Conservation (phyloP, 2,888 invertebrate species). For the Idaea aversata region DNA sequence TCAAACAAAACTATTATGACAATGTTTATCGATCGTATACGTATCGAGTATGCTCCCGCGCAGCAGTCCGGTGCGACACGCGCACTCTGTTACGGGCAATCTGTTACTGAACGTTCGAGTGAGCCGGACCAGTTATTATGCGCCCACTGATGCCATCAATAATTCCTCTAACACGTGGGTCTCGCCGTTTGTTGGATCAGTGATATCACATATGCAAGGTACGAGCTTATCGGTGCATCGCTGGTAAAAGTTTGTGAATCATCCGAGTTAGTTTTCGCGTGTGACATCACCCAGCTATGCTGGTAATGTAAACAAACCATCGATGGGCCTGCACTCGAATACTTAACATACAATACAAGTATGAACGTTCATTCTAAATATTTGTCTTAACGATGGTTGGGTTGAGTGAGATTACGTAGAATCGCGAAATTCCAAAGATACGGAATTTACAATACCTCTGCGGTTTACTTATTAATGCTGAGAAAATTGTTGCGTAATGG, state of each 20-base stretch:
- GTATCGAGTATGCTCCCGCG: conserved; percentile 67
- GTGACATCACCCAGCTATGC: conserved; percentile 70
- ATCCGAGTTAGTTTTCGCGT: conserved; percentile 67
- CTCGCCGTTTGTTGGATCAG: conserved; percentile 41
- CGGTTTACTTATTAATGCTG: conserved; percentile 29
- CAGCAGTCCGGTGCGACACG: conserved; percentile 57
- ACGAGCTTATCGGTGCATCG: conserved; percentile 72
- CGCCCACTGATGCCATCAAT: conserved; percentile 73
- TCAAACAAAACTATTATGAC: conserved; percentile 43
- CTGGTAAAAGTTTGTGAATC: conserved; percentile 75
- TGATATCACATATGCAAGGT: conserved; percentile 60
- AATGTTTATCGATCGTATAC: conserved; percentile 37
- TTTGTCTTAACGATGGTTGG: conserved; percentile 36
- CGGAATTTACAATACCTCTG: conserved; percentile 31
- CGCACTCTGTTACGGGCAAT: conserved; percentile 66
- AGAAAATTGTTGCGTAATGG: not conserved
- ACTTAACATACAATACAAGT: conserved; percentile 8
- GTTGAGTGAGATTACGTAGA: conserved; percentile 42
- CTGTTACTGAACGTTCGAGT: conserved; percentile 68
- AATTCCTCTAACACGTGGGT: conserved; percentile 74
- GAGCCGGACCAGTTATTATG: conserved; percentile 75
- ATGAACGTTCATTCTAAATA: conserved; percentile 35
- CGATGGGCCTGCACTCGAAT: conserved; percentile 20
- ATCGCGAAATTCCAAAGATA: conserved; percentile 40
- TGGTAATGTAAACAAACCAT: conserved; percentile 52